Evolutionary conservation across 2,888 invertebrate species (phyloP).

Genomic region (Ormyrus pomaceus): DNA sequence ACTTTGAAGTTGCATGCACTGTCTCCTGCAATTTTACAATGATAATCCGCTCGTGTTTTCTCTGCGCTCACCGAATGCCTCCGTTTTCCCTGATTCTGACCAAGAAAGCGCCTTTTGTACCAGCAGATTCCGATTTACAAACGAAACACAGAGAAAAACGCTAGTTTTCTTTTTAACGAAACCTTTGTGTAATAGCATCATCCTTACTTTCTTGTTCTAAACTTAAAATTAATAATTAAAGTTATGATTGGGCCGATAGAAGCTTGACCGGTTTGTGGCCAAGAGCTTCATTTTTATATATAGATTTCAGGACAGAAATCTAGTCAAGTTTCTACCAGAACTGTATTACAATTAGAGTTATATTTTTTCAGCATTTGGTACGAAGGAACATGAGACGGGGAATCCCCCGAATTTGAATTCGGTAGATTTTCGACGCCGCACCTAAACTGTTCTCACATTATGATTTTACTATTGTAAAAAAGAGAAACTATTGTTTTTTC

Average conservation of each 20-base stretch:
- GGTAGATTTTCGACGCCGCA: slow-evolving; percentile 44
- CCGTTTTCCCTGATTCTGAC: background rate
- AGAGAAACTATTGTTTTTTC: slow-evolving; percentile 23
- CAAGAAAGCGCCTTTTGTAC: slow-evolving; percentile 30
- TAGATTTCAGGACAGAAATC: too few species aligned
- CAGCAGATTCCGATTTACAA: slow-evolving; percentile 21
- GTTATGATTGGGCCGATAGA: slow-evolving; percentile 24
- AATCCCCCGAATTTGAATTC: slow-evolving; percentile 42
- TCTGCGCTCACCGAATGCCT: slow-evolving; percentile 6
- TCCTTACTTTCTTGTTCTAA: slow-evolving; percentile 37
- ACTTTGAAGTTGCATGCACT: slow-evolving; percentile 44
- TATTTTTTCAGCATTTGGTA: slow-evolving; percentile 55
- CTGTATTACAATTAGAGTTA: slow-evolving; percentile 17
- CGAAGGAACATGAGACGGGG: slow-evolving; percentile 57
- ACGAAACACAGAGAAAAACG: slow-evolving; percentile 34
- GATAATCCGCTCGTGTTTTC: slow-evolving; percentile 13
- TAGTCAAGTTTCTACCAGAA: background rate
- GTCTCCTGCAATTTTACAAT: slow-evolving; percentile 42
- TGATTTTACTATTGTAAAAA: slow-evolving; percentile 10
- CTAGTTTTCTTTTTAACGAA: too few species aligned
- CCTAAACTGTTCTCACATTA: slow-evolving; percentile 18
- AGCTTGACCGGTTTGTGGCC: background rate
- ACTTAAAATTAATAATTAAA: slow-evolving; percentile 51
- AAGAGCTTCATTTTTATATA: background rate
- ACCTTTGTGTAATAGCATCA: slow-evolving; percentile 39